Base-by-base conservation (phyloP, 2,113 vertebrate species). In the Cygnus buccinator region DNA sequence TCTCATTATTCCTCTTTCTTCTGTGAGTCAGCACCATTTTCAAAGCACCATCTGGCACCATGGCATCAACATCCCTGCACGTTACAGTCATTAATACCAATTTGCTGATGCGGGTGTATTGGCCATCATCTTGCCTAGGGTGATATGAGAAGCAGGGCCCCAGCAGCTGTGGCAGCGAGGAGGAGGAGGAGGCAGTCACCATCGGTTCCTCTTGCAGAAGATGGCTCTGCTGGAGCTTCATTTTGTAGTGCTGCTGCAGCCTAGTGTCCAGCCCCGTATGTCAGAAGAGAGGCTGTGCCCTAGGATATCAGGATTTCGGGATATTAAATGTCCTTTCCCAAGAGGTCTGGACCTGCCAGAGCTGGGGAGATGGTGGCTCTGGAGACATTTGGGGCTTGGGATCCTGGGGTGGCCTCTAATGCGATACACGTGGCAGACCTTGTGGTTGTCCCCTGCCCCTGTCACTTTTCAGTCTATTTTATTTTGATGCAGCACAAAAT, bases 1-100 rank as follows among this genome's bases (percentile, higher is more conserved):
- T 75, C 82, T 92, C 85, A 41, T 92, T 92, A 91, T 82, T 90
- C 26, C 55, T 83, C 31, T 58, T 77, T 54, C 70, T 93, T 85
- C 74, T 82, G 19, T 82, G 96, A 93, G 62, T 95, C 91, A 92
- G 94, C 76, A 72, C 52, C 31, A 20, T 77, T 89, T 91, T 71
- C 52, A 75, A 52, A 91, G 90, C 71, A 48, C 90, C 95, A 83
- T 91, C 90, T 92, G 88, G 88, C 52, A 48, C 13, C 43, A 18
- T 0, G 11, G 70, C 70, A 57, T 54, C 81, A 74, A 29, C 70
- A 25, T 43, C 78, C 28, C 70, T 65, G 73, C 70, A 26, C 1
- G 5, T 67, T 78, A 12, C 50, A 54, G 88, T 41, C 61, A 17
- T 89, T 84, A 78, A 63, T 87, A 87, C 54, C 58, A 28, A 35